phyloP scores from a whole-genome alignment of 2,797 vertebrate species.

The Poecilia velifera region DNA sequence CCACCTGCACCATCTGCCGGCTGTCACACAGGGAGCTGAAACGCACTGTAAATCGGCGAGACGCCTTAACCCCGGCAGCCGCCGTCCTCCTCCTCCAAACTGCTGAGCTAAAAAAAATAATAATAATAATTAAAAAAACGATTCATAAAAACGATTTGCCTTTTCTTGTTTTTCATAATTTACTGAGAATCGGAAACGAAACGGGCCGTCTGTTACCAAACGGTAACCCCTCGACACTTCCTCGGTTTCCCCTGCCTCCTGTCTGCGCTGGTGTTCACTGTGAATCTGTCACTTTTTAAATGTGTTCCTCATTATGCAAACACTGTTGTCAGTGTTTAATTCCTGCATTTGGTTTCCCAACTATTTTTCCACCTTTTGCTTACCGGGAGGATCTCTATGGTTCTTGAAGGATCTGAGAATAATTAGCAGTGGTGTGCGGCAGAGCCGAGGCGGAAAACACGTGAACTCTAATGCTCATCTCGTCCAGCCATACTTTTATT shows the following conservation, averaged over 20 bases:
- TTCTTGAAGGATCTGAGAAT: not conserved
- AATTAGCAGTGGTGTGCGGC: not conserved
- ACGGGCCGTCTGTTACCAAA: not conserved
- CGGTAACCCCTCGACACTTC: not conserved
- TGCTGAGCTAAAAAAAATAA: not conserved
- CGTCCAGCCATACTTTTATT: not conserved
- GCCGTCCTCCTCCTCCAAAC: not conserved
- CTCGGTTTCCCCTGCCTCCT: not conserved
- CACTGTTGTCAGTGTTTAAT: not conserved
- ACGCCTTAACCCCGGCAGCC: slow-evolving; percentile 1
- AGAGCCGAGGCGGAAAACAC: not conserved
- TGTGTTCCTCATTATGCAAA: not conserved
- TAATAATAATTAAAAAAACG: too few relatives aligned
- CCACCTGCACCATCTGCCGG: slow-evolving; percentile 54
- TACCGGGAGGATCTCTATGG: not conserved
- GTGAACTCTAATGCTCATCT: not conserved
- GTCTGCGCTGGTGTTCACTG: not conserved
- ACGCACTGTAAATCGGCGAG: slow-evolving; percentile 12
- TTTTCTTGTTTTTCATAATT: not conserved
- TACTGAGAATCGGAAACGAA: not conserved
- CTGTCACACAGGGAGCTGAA: slow-evolving; percentile 33
- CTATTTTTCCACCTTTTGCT: not conserved
- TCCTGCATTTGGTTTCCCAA: not conserved
- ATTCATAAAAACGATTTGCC: not conserved
- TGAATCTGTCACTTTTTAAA: not conserved